Percentiles rank a stretch among this genome's conserved stretches.
These are phyloP conservation scores for Harpegnathos saltator DNA, from an alignment of 1,140 invertebrate genomes.

Conservation along the genomic window DNA sequence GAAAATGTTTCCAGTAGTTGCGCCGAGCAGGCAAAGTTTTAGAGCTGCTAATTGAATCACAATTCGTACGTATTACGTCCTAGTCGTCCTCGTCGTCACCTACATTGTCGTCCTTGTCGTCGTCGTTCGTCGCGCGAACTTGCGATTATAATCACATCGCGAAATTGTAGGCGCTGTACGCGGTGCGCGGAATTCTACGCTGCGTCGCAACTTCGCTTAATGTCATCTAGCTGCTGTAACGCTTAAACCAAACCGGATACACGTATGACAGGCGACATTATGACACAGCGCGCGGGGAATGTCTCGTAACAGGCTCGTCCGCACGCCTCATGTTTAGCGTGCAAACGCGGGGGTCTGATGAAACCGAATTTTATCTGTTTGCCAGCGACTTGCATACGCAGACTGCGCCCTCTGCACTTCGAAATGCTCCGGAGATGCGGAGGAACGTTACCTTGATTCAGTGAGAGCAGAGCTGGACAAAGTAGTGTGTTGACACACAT, in stretches of 20 bases:
- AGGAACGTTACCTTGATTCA: no score
- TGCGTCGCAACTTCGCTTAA: constrained; percentile 22
- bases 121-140: constrained; percentile 14
- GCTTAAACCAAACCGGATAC: constrained; percentile 23
- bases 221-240: constrained; percentile 14
- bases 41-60: constrained; percentile 53
- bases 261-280: constrained; percentile 23
- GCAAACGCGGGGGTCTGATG: not conserved
- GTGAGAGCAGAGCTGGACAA: no score
- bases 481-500: no score
- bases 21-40: constrained; percentile 48
- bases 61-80: constrained; percentile 24
- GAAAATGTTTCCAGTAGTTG: constrained; percentile 54
- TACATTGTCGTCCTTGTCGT: not conserved
- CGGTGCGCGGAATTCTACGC: constrained; percentile 5
- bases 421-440: no score
- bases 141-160: constrained; percentile 52
- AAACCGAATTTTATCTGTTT: no score
- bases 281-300: not conserved
- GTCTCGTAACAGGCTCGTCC: not conserved
- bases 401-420: no score
- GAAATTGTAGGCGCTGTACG: constrained; percentile 35
- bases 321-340: not conserved
- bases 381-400: no score
- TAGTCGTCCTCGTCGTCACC: constrained; percentile 4